Percentiles rank a stretch among this genome's conserved stretches.
Evolutionary conservation across 2,797 vertebrate species (phyloP).

Genomic region (Alectoris magna): DNA sequence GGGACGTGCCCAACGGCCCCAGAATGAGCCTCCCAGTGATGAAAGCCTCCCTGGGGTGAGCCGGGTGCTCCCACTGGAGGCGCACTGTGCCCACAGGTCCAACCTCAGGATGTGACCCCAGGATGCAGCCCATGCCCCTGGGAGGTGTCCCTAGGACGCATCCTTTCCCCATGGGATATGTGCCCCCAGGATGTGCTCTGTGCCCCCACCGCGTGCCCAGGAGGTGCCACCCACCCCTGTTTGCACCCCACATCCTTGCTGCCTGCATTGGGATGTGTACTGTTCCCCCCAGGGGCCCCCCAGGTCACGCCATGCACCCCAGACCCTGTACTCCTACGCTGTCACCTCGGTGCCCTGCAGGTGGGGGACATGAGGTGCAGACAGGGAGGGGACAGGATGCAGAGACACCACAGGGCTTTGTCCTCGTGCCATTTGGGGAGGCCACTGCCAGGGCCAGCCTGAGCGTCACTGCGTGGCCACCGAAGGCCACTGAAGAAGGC

Average conservation of each 20-base stretch:
- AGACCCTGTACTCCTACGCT: background rate
- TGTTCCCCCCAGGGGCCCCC: background rate
- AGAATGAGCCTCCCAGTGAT: too few species aligned
- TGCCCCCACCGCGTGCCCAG: background rate
- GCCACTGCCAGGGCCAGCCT: background rate
- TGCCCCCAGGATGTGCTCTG: background rate
- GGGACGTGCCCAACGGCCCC: too few species aligned
- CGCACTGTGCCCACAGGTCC: too few species aligned
- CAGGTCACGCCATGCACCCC: rapidly evolving
- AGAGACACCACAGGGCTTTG: background rate
- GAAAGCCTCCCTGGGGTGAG: too few species aligned
- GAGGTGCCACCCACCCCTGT: background rate
- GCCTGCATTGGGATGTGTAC: background rate
- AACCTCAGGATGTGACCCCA: too few species aligned
- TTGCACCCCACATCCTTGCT: background rate
- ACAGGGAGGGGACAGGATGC: rapidly evolving
- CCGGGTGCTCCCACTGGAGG: too few species aligned
- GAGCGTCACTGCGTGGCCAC: rapidly evolving
- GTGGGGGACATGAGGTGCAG: background rate
- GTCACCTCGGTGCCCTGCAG: background rate
- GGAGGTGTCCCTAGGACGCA: background rate
- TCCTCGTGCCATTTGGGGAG: background rate
- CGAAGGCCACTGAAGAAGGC: background rate
- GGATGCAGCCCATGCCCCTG: too few species aligned
- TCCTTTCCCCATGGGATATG: too few species aligned